Percentiles rank a stretch among this genome's conserved stretches.
Conservation (phyloP, 2,888 invertebrate genomes). For the Papilio elwesi region DNA sequence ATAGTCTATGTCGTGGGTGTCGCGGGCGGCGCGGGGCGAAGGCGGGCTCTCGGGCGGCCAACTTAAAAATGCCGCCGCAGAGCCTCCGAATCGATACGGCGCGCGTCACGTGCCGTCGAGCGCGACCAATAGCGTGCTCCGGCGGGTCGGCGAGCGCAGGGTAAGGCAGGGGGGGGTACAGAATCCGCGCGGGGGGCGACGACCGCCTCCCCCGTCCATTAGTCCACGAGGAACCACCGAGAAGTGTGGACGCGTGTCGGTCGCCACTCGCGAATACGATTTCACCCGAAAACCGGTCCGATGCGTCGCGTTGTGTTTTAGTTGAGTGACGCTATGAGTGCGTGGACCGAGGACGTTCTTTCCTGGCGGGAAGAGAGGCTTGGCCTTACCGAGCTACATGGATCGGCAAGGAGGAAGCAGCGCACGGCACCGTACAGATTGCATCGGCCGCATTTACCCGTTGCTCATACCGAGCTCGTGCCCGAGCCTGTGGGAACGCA, state of each 20-base stretch:
- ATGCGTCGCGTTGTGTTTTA: constrained; percentile 74
- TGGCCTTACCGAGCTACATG: constrained; percentile 76
- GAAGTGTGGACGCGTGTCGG: constrained; percentile 59
- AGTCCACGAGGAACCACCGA: constrained; percentile 71
- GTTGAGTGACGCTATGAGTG: constrained; percentile 77
- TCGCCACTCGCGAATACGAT: constrained; percentile 56
- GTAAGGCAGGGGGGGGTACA: constrained; percentile 50
- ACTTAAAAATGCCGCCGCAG: constrained; percentile 93
- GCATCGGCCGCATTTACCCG: constrained; percentile 86
- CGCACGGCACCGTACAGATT: constrained; percentile 87
- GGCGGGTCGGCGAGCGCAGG: constrained; percentile 64
- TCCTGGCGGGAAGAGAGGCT: constrained; percentile 79
- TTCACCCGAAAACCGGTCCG: constrained; percentile 75
- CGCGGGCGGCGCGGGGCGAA: constrained; percentile 73
- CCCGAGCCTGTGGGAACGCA: constrained; percentile 86
- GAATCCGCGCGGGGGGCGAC: constrained; percentile 49
- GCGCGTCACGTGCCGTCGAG: constrained; percentile 87
- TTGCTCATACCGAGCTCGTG: constrained; percentile 76
- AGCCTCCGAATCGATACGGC: constrained; percentile 91
- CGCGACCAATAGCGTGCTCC: constrained; percentile 78
- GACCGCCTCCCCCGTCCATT: constrained; percentile 66
- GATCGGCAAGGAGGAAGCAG: constrained; percentile 79
- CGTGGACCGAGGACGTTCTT: constrained; percentile 80
- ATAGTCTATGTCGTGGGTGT: constrained; percentile 63
- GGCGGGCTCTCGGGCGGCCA: constrained; percentile 81